Conservation (phyloP, 2,888 invertebrate genomes). For the Pollenia amentaria region DNA sequence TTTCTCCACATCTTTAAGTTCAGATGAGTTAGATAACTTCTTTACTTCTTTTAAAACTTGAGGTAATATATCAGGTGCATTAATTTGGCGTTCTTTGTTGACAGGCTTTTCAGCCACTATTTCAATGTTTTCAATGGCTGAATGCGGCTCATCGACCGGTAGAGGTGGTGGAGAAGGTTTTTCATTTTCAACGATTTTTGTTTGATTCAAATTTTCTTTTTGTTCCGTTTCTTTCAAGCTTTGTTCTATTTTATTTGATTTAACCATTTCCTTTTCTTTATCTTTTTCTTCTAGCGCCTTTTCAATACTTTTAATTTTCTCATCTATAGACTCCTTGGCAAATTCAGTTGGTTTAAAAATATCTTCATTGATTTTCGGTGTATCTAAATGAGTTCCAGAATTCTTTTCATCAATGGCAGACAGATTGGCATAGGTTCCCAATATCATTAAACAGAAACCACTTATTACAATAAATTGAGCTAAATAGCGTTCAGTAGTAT, state of each 20-base stretch:
- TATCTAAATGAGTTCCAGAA: slow-evolving; percentile 81
- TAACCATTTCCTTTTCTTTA: slow-evolving; percentile 19
- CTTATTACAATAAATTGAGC: slow-evolving; percentile 93
- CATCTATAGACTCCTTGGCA: slow-evolving; percentile 72
- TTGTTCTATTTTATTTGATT: slow-evolving; percentile 44
- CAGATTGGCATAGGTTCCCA: slow-evolving; percentile 95
- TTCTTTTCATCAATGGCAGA: slow-evolving; percentile 89
- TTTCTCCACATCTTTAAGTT: slow-evolving; percentile 24
- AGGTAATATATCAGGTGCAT: slow-evolving; percentile 33
- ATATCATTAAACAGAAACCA: slow-evolving; percentile 94
- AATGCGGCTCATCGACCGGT: slow-evolving; percentile 79
- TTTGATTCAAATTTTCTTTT: slow-evolving; percentile 37
- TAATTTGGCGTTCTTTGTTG: slow-evolving; percentile 32
- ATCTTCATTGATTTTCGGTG: slow-evolving; percentile 55
- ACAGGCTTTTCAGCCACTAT: slow-evolving; percentile 1
- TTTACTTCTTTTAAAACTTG: slow-evolving; percentile 7
- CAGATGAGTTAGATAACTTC: background rate
- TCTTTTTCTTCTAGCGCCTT: slow-evolving; percentile 72
- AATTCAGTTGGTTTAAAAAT: slow-evolving; percentile 74
- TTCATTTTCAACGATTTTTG: slow-evolving; percentile 7
- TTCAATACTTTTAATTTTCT: slow-evolving; percentile 71
- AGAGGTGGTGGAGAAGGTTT: slow-evolving; percentile 77
- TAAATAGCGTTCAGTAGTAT: slow-evolving; percentile 92
- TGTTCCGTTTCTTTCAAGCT: slow-evolving; percentile 5
- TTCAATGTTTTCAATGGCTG: slow-evolving; percentile 31